Evolutionary conservation across 2,797 vertebrate species (phyloP).

Genomic region (Pagetopsis macropterus): DNA sequence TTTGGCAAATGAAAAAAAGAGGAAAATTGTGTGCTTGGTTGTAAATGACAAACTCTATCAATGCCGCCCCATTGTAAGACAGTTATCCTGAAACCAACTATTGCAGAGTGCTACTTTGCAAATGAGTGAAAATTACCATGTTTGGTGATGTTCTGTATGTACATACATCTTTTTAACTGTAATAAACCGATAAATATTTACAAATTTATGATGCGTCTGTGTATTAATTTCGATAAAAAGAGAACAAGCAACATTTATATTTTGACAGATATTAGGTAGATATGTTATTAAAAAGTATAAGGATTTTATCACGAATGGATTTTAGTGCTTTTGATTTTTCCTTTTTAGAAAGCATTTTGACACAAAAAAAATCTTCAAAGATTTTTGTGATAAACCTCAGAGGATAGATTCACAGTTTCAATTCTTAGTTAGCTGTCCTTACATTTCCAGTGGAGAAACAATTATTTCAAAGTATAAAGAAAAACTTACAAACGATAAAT

Average conservation of each 20-base stretch:
- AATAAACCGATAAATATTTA: constrained; percentile 83
- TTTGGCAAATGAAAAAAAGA: constrained; percentile 58
- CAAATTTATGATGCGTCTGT: constrained; percentile 58
- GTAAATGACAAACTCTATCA: constrained; percentile 69
- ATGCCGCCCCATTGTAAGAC: constrained; percentile 73
- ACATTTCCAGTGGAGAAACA: background rate
- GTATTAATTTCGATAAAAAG: constrained; percentile 5
- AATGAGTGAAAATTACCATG: constrained; percentile 69
- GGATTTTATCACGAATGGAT: background rate
- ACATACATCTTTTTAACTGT: constrained; percentile 83
- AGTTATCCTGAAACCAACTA: constrained; percentile 62
- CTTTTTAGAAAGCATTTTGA: background rate
- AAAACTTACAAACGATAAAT: too few species aligned
- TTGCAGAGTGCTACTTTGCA: constrained; percentile 73
- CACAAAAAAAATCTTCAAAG: background rate
- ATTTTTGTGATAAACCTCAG: background rate
- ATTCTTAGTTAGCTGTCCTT: background rate
- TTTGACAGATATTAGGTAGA: background rate
- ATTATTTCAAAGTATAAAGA: background rate
- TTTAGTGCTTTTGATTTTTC: background rate
- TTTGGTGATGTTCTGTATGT: constrained; percentile 80
- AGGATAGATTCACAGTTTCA: background rate
- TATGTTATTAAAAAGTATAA: too few species aligned
- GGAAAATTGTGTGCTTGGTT: constrained; percentile 63
- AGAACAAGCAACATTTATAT: background rate